Conservation (phyloP, 2,113 vertebrate species). For the Macaca mulatta region DNA sequence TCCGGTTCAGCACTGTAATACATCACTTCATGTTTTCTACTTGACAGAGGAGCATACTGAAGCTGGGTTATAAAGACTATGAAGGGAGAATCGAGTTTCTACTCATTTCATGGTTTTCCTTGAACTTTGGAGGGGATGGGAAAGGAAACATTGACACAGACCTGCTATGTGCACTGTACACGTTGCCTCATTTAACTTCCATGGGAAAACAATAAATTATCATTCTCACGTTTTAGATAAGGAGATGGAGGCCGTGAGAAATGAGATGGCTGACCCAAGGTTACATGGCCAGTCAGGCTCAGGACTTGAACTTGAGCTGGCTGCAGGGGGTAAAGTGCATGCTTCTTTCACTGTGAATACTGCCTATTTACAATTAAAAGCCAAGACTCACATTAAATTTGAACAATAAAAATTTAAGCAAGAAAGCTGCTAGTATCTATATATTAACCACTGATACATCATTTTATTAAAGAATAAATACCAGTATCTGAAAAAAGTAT, state of each 20-base stretch:
- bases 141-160: background rate
- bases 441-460: background rate
- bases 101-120: background rate
- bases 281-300: background rate
- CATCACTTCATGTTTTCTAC: constrained; percentile 37
- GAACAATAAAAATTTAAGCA: background rate
- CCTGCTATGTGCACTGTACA: background rate
- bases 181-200: background rate
- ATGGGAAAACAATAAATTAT: background rate
- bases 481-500: constrained; percentile 4
- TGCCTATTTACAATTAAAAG: background rate
- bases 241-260: background rate
- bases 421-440: background rate
- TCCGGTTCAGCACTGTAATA: constrained; percentile 87
- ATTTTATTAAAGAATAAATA: constrained; percentile 8
- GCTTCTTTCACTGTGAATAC: background rate
- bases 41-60: background rate
- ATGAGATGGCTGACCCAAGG: background rate
- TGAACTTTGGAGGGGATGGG: background rate
- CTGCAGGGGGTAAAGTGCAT: background rate
- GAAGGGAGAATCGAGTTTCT: background rate
- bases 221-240: background rate
- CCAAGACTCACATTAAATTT: background rate
- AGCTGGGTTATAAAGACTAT: background rate
- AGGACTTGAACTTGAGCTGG: background rate